Percentiles rank a stretch among this genome's conserved stretches.
Conservation (phyloP, 2,113 vertebrate genomes). For the Xenopus tropicalis region UCB_Xtro_10.0 CM004444.2:81721501-81722000, state of each 20-base stretch:
- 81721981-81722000: no score
- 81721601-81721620: not conserved
- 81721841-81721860: not conserved
- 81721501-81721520: no score
- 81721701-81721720: not conserved
- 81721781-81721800: not conserved
- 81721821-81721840: not conserved
- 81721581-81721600: not conserved
- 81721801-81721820: not conserved
- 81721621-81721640: not conserved
- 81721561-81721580: no score
- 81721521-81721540: no score
- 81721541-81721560: no score
- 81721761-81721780: constrained; percentile 4
- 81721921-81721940: not conserved
- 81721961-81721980: no score
- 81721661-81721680: not conserved
- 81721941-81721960: not conserved
- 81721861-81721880: not conserved
- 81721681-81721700: not conserved
- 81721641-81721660: not conserved
- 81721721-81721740: constrained; percentile 6
- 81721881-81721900: not conserved
- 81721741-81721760: constrained; percentile 1
- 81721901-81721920: not conserved